Conservation (phyloP, 2,888 invertebrate species). For the Euphydryas editha region DNA sequence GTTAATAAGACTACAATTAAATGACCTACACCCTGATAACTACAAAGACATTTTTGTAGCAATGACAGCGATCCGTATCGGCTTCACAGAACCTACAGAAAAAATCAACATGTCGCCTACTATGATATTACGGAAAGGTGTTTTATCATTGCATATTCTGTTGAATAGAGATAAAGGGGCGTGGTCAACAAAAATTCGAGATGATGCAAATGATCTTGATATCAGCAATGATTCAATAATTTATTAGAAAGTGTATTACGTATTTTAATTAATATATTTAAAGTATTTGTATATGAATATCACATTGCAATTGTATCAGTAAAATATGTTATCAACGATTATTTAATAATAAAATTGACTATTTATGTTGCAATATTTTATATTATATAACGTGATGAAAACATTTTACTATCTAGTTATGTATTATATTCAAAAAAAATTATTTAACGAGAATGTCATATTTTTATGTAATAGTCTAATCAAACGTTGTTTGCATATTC, state of each 20-base stretch:
- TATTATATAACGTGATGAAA: background rate
- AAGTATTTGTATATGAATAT: background rate
- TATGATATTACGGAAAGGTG: constrained; percentile 72
- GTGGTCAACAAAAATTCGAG: constrained; percentile 63
- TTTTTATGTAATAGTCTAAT: too few relatives aligned
- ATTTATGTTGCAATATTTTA: background rate
- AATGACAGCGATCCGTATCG: constrained; percentile 83
- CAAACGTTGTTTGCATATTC: too few relatives aligned
- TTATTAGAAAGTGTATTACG: constrained; percentile 10
- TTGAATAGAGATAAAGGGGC: constrained; percentile 60
- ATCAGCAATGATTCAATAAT: constrained; percentile 47
- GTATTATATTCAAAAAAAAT: too few relatives aligned
- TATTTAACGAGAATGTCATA: too few relatives aligned
- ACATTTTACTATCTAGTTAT: too few relatives aligned
- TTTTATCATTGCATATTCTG: constrained; percentile 73
- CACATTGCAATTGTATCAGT: background rate
- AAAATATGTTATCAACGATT: background rate
- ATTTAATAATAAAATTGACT: background rate
- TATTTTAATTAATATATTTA: constrained; percentile 4
- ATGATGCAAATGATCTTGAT: constrained; percentile 50
- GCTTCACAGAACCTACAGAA: constrained; percentile 82
- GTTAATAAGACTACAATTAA: constrained; percentile 75
- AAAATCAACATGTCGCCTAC: constrained; percentile 83
- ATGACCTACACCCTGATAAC: constrained; percentile 83
- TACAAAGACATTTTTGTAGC: constrained; percentile 83